Conservation (phyloP, 1,140 invertebrate genomes). For the Conus ventricosus region DNA sequence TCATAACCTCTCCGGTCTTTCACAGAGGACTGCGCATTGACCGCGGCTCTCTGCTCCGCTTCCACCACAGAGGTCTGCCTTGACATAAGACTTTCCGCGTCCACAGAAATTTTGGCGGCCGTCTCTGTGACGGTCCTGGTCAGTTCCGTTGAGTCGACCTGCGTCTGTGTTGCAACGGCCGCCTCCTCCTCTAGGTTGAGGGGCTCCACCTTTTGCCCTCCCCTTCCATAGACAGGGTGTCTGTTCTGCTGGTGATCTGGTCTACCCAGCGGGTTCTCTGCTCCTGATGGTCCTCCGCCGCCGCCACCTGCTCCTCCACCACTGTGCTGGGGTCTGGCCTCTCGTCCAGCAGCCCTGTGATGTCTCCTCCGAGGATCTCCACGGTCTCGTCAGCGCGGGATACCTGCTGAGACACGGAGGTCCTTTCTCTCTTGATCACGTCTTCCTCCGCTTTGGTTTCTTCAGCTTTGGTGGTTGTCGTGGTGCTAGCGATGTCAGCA, state of each 20-base stretch:
- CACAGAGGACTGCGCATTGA: neutral
- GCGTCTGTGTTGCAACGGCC: neutral
- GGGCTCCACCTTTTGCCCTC: conserved; percentile 18
- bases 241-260: conserved; percentile 26
- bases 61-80: conserved; percentile 2
- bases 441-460: conserved; percentile 10
- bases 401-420: conserved; percentile 8
- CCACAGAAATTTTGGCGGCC: neutral
- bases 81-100: neutral
- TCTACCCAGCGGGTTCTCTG: conserved; percentile 20
- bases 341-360: conserved; percentile 19
- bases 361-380: conserved; percentile 15
- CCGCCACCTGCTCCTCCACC: conserved; percentile 22
- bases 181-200: neutral
- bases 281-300: conserved; percentile 9
- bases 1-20: conserved; percentile 2
- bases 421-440: neutral
- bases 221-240: conserved; percentile 20
- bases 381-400: conserved; percentile 20
- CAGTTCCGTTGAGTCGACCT: conserved; percentile 14
- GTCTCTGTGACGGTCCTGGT: neutral
- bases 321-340: neutral
- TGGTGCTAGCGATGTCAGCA: neutral
- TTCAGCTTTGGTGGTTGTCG: neutral
- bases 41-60: conserved; percentile 8